Conservation (phyloP, 2,888 invertebrate genomes). For the Bedellia somnulentella region DNA sequence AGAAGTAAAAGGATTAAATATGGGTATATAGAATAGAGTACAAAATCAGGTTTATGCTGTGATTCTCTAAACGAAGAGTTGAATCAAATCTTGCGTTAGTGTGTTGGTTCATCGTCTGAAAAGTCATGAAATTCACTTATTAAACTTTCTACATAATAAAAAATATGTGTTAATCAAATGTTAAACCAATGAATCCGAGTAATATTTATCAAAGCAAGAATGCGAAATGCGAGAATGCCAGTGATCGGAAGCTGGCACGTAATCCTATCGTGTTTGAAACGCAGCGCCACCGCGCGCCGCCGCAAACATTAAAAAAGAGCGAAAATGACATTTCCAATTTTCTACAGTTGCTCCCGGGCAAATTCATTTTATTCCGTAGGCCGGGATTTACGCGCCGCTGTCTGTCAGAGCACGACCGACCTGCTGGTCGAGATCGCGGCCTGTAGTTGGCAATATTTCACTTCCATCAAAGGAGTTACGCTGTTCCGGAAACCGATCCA, state of each 20-base stretch:
- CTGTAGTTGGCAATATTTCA: constrained; percentile 45
- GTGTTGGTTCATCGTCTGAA: no score
- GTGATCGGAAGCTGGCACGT: constrained; percentile 6
- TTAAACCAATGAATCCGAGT: no score
- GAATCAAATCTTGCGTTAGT: no score
- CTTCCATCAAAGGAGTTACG: constrained; percentile 47
- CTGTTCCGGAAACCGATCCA: constrained; percentile 17
- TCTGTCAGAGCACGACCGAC: constrained; percentile 8
- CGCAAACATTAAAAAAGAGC: constrained; percentile 59
- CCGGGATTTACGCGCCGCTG: constrained; percentile 31
- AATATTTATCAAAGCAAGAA: no score
- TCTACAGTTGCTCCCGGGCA: constrained; percentile 54
- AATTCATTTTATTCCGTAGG: constrained; percentile 55
- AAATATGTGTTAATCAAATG: no score
- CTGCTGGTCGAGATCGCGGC: constrained; percentile 19
- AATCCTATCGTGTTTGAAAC: constrained; percentile 11
- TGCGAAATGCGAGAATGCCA: no score
- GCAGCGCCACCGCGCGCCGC: constrained; percentile 16
- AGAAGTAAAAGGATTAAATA: no score
- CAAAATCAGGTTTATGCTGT: no score
- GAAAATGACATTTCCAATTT: constrained; percentile 65
- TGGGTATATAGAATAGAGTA: no score
- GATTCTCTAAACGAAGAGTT: no score
- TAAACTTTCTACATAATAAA: no score
- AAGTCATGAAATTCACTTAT: no score